Evolutionary conservation across 2,113 vertebrate genomes (phyloP).

Genomic region (Sylvilagus bachmani): DNA sequence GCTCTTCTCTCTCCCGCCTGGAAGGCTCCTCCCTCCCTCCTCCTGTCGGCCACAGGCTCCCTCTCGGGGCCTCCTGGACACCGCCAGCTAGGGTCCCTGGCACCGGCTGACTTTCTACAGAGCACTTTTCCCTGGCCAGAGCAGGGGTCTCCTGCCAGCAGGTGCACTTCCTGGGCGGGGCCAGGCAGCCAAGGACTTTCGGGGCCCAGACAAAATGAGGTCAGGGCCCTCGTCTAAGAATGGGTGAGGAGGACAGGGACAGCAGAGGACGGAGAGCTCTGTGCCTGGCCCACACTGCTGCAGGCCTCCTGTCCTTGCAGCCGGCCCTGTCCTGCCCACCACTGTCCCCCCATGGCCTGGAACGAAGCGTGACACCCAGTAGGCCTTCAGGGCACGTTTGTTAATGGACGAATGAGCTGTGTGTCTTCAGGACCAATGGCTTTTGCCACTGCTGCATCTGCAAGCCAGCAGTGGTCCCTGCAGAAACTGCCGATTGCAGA

Average conservation of each 20-base stretch:
- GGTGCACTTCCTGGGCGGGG: too few species aligned
- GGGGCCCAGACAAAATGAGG: not conserved
- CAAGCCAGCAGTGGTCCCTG: not conserved
- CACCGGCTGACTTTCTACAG: not conserved
- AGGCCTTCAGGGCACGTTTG: rapidly evolving
- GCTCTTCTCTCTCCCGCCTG: not conserved
- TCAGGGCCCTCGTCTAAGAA: not conserved
- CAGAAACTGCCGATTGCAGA: not conserved
- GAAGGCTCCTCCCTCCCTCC: not conserved
- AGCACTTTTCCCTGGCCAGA: too few species aligned
- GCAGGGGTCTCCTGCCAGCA: too few species aligned
- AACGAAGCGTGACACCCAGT: not conserved
- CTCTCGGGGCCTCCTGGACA: not conserved
- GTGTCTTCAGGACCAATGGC: not conserved
- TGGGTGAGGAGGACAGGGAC: not conserved
- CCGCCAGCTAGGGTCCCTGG: not conserved
- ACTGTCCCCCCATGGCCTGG: rapidly evolving
- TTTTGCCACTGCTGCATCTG: not conserved
- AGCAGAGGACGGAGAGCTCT: not conserved
- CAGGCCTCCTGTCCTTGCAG: rapidly evolving
- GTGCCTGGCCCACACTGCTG: rapidly evolving
- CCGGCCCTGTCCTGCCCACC: not conserved
- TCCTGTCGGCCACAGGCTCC: not conserved
- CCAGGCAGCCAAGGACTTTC: too few species aligned
- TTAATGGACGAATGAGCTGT: not conserved